A percentile compares a stretch with the other conserved stretches of the same genome.
phyloP scores from a whole-genome alignment of 2,113 vertebrate species.

The Microtus ochrogaster region DNA sequence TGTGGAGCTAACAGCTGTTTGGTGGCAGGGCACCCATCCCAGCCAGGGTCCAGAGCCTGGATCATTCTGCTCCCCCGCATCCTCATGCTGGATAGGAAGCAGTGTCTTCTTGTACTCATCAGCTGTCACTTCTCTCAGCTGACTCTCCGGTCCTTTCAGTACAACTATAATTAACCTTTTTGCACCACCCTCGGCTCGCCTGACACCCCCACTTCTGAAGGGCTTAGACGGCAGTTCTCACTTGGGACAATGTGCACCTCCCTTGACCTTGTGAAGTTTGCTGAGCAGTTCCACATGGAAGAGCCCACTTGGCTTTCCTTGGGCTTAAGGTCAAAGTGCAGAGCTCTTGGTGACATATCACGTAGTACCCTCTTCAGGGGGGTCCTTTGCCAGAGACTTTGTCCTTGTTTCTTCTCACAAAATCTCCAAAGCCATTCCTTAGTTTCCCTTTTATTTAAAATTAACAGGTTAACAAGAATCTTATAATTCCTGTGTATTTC shows the following conservation, averaged over 20 bases:
- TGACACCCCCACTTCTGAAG: background rate
- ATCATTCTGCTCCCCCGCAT: background rate
- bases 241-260: background rate
- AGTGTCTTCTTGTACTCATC: background rate
- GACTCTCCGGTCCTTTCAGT: background rate
- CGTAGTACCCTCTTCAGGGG: background rate
- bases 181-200: background rate
- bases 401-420: background rate
- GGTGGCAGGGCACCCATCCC: background rate
- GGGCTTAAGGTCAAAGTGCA: background rate
- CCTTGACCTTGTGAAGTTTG: background rate
- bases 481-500: conserved; percentile 37
- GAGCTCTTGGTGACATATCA: background rate
- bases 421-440: background rate
- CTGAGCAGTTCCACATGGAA: background rate
- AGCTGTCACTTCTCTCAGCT: background rate
- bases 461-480: conserved; percentile 37
- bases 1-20: background rate
- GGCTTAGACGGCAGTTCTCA: background rate
- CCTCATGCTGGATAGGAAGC: background rate
- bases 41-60: background rate
- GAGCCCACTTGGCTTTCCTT: background rate
- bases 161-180: conserved; percentile 17
- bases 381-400: background rate
- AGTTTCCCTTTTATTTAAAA: conserved; percentile 31